Conservation (phyloP, 2,797 vertebrate genomes). For the Eulemur mongoz region DNA sequence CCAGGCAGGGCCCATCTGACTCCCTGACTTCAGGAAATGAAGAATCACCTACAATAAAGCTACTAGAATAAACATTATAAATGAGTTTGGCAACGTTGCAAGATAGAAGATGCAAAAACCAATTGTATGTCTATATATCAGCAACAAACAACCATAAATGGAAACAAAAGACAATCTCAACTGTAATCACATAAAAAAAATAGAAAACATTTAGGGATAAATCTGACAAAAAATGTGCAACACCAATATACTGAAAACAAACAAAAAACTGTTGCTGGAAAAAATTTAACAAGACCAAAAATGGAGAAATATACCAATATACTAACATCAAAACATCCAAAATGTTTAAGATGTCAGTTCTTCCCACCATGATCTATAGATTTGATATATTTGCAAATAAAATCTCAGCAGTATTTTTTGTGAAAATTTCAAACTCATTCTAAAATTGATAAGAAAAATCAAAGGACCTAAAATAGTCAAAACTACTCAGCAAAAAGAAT, state of each 20-base stretch:
- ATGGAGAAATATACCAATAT: background rate
- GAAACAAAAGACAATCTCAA: background rate
- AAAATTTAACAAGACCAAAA: background rate
- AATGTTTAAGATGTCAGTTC: background rate
- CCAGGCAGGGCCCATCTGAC: background rate
- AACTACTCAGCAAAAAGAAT: background rate
- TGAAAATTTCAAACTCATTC: background rate
- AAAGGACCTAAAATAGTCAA: background rate
- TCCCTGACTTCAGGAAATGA: background rate
- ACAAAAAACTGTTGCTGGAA: background rate
- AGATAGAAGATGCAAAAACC: background rate
- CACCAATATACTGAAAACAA: background rate
- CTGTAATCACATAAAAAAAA: background rate
- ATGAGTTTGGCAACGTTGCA: background rate
- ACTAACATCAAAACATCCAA: background rate
- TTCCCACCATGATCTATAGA: background rate
- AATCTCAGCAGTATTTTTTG: background rate
- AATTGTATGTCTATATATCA: background rate
- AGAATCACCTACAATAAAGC: background rate
- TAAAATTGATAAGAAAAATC: background rate
- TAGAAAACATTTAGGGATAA: background rate
- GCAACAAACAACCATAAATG: background rate
- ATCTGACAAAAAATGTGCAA: background rate
- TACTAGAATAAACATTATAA: background rate
- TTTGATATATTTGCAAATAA: background rate